Percentiles rank a stretch among this genome's conserved stretches.
phyloP scores from a whole-genome alignment of 2,113 vertebrate species.

The Vidua chalybeata region DNA sequence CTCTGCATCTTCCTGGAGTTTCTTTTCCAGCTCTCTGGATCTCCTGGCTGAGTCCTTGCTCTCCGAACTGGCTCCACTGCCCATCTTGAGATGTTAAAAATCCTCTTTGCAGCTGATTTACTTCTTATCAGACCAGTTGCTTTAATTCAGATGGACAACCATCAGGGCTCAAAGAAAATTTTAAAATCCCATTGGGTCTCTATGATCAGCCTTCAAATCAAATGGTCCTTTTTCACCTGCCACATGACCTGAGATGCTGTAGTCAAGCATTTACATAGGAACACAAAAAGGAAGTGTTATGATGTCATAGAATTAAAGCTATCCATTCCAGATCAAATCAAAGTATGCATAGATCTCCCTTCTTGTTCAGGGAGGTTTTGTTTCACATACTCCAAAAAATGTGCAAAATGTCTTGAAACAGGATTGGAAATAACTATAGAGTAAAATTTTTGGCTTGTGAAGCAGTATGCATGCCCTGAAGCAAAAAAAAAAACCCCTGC shows the following conservation, averaged over 20 bases:
- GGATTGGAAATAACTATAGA: neutral
- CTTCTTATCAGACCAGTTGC: neutral
- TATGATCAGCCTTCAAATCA: constrained; percentile 32
- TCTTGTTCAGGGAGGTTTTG: neutral
- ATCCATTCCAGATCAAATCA: neutral
- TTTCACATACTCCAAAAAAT: neutral
- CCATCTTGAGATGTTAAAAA: constrained; percentile 54
- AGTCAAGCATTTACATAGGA: constrained; percentile 1
- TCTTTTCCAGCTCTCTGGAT: constrained; percentile 79
- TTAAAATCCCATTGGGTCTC: neutral
- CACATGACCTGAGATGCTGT: constrained; percentile 5
- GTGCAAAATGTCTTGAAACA: neutral
- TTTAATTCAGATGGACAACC: neutral
- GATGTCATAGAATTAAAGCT: constrained; percentile 11
- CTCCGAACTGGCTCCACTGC: constrained; percentile 72
- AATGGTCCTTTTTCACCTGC: neutral
- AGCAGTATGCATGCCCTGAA: neutral
- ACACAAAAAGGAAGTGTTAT: neutral
- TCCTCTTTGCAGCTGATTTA: neutral
- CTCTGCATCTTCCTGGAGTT: constrained; percentile 77
- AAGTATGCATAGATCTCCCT: neutral
- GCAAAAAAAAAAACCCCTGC: neutral
- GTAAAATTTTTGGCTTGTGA: neutral
- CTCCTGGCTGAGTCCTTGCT: constrained; percentile 73
- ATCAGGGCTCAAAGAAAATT: neutral